Conservation (phyloP, 2,113 vertebrate species). For the Gadus macrocephalus region DNA sequence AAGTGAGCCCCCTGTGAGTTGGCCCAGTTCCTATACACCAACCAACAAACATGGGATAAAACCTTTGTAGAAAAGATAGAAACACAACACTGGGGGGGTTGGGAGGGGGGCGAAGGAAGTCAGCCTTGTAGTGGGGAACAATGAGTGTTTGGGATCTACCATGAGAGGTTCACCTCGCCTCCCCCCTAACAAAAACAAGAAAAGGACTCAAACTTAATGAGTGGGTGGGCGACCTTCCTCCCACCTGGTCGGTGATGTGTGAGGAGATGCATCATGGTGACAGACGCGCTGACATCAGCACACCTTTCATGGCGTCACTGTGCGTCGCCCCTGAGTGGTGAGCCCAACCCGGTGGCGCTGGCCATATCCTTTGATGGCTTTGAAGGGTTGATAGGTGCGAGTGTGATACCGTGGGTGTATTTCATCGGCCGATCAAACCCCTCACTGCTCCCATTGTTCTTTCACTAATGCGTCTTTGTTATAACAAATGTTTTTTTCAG, state of each 20-base stretch:
- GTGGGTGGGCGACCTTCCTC: not conserved
- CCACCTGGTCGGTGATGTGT: not conserved
- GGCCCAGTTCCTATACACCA: too few species aligned
- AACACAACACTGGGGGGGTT: too few species aligned
- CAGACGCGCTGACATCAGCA: constrained; percentile 32
- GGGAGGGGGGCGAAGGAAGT: not conserved
- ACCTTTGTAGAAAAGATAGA: too few species aligned
- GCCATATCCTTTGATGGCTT: constrained; percentile 36
- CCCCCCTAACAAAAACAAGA: not conserved
- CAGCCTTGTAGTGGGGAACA: not conserved
- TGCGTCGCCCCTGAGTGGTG: constrained; percentile 12
- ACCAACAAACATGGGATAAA: too few species aligned
- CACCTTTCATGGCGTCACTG: constrained; percentile 41
- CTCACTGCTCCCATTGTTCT: constrained; percentile 10
- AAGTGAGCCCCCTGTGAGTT: too few species aligned
- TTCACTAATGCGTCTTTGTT: constrained; percentile 9
- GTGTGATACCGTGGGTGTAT: not conserved
- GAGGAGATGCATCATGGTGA: too few species aligned
- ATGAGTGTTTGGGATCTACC: not conserved
- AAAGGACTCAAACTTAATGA: not conserved
- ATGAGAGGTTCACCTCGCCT: not conserved
- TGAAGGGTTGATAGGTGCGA: not conserved
- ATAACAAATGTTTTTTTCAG: too few species aligned
- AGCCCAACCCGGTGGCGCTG: constrained; percentile 29
- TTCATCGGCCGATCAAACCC: constrained; percentile 24